phyloP scores from a whole-genome alignment of 2,113 vertebrate species.

The Melanerpes aurifrons region DNA sequence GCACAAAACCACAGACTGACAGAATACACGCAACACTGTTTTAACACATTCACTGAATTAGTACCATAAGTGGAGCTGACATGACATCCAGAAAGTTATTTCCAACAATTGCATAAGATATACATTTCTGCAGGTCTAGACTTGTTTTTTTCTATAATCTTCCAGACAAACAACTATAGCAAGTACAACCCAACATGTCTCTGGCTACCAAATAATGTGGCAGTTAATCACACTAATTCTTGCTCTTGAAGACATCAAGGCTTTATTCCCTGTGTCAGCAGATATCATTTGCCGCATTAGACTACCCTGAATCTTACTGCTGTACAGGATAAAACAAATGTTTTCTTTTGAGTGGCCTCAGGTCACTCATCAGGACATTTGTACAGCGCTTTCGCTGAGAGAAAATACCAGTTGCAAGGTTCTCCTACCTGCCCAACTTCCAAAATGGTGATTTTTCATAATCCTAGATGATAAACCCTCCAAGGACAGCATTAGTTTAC shows the following conservation, averaged over 20 bases:
- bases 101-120: background rate
- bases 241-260: background rate
- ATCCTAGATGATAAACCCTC: background rate
- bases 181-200: background rate
- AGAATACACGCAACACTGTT: background rate
- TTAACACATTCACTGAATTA: background rate
- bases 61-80: background rate
- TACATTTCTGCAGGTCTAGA: background rate
- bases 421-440: rapidly evolving
- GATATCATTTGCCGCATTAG: background rate
- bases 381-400: background rate
- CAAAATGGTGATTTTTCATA: background rate
- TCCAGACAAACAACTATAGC: background rate
- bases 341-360: background rate
- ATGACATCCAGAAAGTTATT: background rate
- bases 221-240: background rate
- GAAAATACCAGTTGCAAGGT: background rate
- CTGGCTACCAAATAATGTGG: background rate
- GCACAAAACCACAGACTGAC: background rate
- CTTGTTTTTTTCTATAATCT: background rate
- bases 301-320: background rate
- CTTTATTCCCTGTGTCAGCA: background rate
- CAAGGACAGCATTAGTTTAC: background rate
- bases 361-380: background rate
- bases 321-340: background rate